A percentile compares a stretch with the other conserved stretches of the same genome.
phyloP scores from a whole-genome alignment of 2,113 vertebrate genomes.

The Callipepla squamata region DNA sequence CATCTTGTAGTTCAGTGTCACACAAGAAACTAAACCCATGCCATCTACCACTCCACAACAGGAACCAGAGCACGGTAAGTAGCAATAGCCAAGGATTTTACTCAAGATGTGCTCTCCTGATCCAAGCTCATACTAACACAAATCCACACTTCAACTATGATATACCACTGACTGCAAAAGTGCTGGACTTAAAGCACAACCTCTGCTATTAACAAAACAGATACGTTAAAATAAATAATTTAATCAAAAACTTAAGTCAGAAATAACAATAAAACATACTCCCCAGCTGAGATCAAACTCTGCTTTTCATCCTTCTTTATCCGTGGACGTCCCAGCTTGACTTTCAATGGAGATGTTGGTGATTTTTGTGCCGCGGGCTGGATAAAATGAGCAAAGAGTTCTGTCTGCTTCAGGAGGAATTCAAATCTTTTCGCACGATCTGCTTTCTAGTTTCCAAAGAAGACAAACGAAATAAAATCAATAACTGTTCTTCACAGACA shows the following conservation, averaged over 20 bases:
- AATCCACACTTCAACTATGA: background rate
- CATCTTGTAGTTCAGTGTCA: background rate
- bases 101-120: background rate
- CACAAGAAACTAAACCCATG: background rate
- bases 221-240: background rate
- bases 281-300: slow-evolving; percentile 86
- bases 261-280: slow-evolving; percentile 78
- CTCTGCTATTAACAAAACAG: background rate
- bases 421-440: slow-evolving; percentile 90
- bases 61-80: background rate
- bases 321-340: slow-evolving; percentile 84
- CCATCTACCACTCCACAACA: background rate
- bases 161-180: background rate
- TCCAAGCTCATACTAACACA: background rate
- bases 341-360: slow-evolving; percentile 86
- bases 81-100: background rate
- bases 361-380: slow-evolving; percentile 90
- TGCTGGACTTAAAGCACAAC: background rate
- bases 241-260: background rate
- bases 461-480: background rate
- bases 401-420: slow-evolving; percentile 90
- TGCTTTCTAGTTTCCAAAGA: slow-evolving; percentile 81
- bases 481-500: background rate
- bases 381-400: slow-evolving; percentile 92
- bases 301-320: slow-evolving; percentile 89